Evolutionary conservation across 2,888 invertebrate genomes (phyloP).

Genomic region (Abscondita cerata): DNA sequence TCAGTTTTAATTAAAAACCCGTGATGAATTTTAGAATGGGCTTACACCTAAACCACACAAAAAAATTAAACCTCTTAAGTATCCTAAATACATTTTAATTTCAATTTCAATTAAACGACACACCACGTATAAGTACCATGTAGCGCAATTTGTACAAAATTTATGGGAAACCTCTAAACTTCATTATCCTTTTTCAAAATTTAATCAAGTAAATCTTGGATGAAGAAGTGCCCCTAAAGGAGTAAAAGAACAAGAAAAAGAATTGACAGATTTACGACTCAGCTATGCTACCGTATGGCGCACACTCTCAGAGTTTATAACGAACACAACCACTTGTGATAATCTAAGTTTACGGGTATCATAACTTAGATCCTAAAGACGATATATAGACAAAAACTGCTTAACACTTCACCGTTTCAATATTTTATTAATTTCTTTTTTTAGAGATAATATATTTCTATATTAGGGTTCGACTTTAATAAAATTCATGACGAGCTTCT

Average conservation of each 20-base stretch:
- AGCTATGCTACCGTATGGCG: conserved; percentile 29
- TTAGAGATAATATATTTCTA: background rate
- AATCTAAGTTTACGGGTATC: conserved; percentile 31
- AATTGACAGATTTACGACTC: conserved; percentile 30
- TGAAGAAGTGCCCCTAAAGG: conserved; percentile 27
- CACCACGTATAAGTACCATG: background rate
- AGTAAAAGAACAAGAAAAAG: conserved; percentile 29
- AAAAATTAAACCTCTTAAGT: conserved; percentile 31
- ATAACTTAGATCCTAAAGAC: conserved; percentile 22
- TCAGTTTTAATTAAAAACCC: conserved; percentile 51
- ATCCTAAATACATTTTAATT: conserved; percentile 30
- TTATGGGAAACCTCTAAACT: conserved; percentile 14
- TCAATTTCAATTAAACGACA: background rate
- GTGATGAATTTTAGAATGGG: conserved; percentile 51
- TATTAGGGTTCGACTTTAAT: too few relatives aligned
- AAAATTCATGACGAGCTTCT: too few relatives aligned
- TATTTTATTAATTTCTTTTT: background rate
- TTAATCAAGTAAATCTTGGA: conserved; percentile 33
- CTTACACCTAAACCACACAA: conserved; percentile 38
- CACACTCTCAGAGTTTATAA: conserved; percentile 32
- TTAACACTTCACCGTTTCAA: conserved; percentile 12
- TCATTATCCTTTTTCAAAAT: conserved; percentile 29
- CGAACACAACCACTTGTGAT: conserved; percentile 34
- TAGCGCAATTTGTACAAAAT: background rate
- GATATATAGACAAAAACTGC: conserved; percentile 19